Evolutionary conservation across 2,797 vertebrate species (phyloP), one percentile per base, ranked within the genome.

Genomic region (Smutsia temminckii): DNA sequence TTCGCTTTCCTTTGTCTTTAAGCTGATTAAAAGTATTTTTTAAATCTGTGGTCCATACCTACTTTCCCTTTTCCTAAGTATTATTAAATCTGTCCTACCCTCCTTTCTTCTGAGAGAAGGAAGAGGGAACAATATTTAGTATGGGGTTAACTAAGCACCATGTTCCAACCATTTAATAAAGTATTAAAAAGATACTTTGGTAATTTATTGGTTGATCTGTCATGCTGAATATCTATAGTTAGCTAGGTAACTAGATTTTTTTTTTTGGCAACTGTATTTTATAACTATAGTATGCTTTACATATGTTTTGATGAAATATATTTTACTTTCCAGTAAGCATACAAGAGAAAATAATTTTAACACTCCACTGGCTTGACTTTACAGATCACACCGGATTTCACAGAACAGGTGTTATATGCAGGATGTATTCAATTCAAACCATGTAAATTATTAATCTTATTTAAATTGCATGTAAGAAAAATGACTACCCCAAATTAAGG

Each of bases 401-500:
- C 0, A 66, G 12, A 66, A 57, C 32, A 85, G 27, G 8, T 53
- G 25, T 90, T 68, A 83, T 34, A 53, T 3, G 11, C 46, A 46
- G 46, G 17, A 42, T 57, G 23, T 66, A 84, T 34, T 88, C 29
- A 91, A 40, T 32, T 93, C 64, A 66, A 83, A 78, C 29, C 81
- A 42, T 83, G 32, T 42, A 86, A 81, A 55, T 92, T 85, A 69
- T 69, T 81, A 71, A 74, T 86, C 40, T 77, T 77, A 86, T 77
- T 94, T 69, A 72, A 87, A 66, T 51, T 89, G 4, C 46, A 74
- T 46, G 4, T 51, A 64, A 77, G n/a, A 92, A 89, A 85, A 89
- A 89, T 59, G 55, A 78, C 74, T 85, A 63, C 37, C n/a, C 64
- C 40, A 89, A 59, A 40, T 49, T 81, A 64, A 94, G 18, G 69